These are phyloP conservation scores for Erethizon dorsatum DNA, from an alignment of 2,797 vertebrate genomes.

Conservation along the genomic window DNA sequence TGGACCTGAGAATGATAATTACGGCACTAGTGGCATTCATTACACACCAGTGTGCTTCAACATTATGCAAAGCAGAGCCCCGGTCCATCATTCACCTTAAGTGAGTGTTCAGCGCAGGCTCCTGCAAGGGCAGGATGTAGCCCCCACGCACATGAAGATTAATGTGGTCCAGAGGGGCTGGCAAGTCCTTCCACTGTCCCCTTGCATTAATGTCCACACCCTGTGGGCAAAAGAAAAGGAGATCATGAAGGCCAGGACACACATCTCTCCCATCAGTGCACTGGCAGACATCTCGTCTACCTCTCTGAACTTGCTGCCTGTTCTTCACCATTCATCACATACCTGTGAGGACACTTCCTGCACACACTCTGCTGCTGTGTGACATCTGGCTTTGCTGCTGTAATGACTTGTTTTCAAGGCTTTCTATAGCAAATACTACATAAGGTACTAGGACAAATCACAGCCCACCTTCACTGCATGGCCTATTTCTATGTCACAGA, in stretches of 20 bases:
- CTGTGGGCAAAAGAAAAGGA: conserved; percentile 83
- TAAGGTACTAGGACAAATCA: neutral
- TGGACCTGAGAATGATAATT: neutral
- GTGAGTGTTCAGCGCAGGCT: conserved; percentile 90
- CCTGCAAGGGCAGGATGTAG: conserved; percentile 94
- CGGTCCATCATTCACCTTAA: conserved; percentile 88
- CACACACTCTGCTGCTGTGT: rapidly evolving
- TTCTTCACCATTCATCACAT: too few species aligned
- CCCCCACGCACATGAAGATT: conserved; percentile 95
- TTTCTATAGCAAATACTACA: neutral
- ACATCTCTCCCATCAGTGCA: rapidly evolving
- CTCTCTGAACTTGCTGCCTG: neutral
- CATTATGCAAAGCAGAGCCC: rapidly evolving
- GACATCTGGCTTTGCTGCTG: rapidly evolving
- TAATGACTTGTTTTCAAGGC: neutral
- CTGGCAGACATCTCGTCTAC: neutral
- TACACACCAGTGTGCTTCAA: neutral
- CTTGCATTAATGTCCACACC: conserved; percentile 82
- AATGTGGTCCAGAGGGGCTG: conserved; percentile 91
- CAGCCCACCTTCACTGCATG: neutral
- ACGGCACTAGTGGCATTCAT: neutral
- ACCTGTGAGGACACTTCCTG: neutral
- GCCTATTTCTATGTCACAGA: neutral
- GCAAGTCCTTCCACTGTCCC: conserved; percentile 83
- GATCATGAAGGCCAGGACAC: neutral